phyloP scores from a whole-genome alignment of 2,113 vertebrate species.

The Thalassoma bifasciatum region DNA sequence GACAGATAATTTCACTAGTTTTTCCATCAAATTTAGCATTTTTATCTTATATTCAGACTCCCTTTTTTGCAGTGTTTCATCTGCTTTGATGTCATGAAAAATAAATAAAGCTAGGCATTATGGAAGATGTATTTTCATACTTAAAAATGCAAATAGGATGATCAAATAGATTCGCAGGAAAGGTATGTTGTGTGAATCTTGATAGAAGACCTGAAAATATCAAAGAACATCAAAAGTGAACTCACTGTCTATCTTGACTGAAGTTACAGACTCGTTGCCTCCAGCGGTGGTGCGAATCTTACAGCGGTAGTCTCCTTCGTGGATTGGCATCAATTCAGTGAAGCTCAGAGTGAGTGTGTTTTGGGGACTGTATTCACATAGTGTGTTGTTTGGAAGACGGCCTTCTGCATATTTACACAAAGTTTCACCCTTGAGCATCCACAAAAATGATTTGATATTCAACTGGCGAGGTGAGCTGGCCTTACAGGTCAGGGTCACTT shows the following conservation, averaged over 20 bases:
- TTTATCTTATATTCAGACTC: too few relatives aligned
- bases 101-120: too few relatives aligned
- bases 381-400: rapidly evolving
- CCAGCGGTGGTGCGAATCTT: constrained; percentile 8
- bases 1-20: too few relatives aligned
- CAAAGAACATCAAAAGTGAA: not conserved
- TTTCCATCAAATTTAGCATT: too few relatives aligned
- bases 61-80: too few relatives aligned
- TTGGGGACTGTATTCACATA: not conserved
- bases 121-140: too few relatives aligned
- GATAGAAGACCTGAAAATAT: not conserved
- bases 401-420: rapidly evolving
- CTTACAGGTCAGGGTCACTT: constrained; percentile 49
- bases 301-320: constrained; percentile 60
- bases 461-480: rapidly evolving
- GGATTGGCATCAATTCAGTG: constrained; percentile 20
- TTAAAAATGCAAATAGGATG: too few relatives aligned
- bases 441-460: not conserved
- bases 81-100: too few relatives aligned
- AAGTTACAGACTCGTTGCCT: rapidly evolving
- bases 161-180: not conserved
- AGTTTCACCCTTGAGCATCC: not conserved
- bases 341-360: constrained; percentile 40
- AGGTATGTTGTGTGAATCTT: too few relatives aligned
- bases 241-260: constrained; percentile 55